Evolutionary conservation across 2,113 vertebrate genomes (phyloP), one percentile per base, ranked within the genome.

Genomic region (Martes martes): DNA sequence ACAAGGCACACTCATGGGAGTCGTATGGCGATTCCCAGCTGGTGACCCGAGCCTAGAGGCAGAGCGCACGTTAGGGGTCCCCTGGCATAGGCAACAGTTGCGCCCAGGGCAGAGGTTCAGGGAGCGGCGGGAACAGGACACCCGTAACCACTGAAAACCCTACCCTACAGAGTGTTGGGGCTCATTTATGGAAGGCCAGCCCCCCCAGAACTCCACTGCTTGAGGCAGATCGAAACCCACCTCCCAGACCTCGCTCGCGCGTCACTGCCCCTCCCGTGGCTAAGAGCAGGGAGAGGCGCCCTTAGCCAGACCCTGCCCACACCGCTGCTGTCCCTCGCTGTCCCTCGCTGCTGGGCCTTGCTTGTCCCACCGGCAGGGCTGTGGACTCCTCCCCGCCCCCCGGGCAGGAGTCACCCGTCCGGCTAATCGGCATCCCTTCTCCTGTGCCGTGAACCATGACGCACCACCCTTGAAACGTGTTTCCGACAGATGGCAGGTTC

Each of bases 91-190:
- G 15, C 10, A 50, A 7, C n/a, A 15, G 4, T 28, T 26, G 21
- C 10, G 15, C 39, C 7, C 7, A 3, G 9, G 5, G 16, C 2
- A 19, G 4, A 0, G 15, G 10, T 10, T 1, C 9, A 36, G 76
- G 7, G 50, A 7, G 8, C 0, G 0, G 6, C 1, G 1, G 63
- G 14, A 4, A 28, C 4, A 21, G 21, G 85, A 13, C 11, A 0
- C 4, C 4, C 0, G 18, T 2, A 3, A 24, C 10, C 3, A 4
- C 15, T 2, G 52, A 26, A 24, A 7, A 23, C 4, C 0, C 13
- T 1, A 7, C 5, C 47, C 39, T 9, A 2, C 19, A 6, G 3
- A 3, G 39, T 0, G 2, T 0, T 0, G 21, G 18, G 10, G 47
- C 57, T 21, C n/a, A 6, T 9, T n/a, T 8, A 26, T 2, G 9